Evolutionary conservation across 1,140 invertebrate species (phyloP).

Genomic region (Chrysopa pallens): DNA sequence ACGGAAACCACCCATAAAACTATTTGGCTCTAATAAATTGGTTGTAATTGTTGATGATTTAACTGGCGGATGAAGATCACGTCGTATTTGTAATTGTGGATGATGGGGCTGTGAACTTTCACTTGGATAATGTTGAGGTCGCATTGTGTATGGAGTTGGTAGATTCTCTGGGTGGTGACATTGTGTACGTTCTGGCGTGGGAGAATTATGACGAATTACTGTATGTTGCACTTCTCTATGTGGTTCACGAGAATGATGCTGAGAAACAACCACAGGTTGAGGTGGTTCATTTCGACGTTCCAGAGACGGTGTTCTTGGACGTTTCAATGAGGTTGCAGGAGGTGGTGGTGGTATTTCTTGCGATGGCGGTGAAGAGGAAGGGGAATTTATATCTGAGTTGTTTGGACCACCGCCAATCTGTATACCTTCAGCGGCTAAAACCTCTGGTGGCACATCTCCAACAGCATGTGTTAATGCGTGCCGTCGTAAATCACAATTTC

Average conservation of each 20-base stretch:
- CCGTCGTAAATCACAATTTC: constrained; percentile 68
- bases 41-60: constrained; percentile 26
- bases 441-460: constrained; percentile 55
- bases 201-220: not conserved
- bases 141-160: constrained; percentile 44
- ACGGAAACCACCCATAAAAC: constrained; percentile 14
- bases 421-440: constrained; percentile 43
- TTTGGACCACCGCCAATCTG: constrained; percentile 28
- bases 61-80: constrained; percentile 40
- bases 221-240: not conserved
- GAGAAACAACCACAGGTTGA: constrained; percentile 10
- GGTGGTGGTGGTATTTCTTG: constrained; percentile 1
- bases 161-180: constrained; percentile 34
- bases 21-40: constrained; percentile 8
- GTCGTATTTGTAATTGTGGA: constrained; percentile 47
- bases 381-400: constrained; percentile 23
- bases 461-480: constrained; percentile 74
- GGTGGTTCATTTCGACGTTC: constrained; percentile 20
- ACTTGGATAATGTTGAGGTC: constrained; percentile 25
- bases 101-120: constrained; percentile 27
- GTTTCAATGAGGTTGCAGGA: constrained; percentile 10
- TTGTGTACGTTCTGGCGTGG: constrained; percentile 34
- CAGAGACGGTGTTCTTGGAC: constrained; percentile 26
- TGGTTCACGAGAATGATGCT: constrained; percentile 19
- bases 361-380: constrained; percentile 7